Percentiles rank a stretch among this genome's conserved stretches.
Conservation (phyloP, 2,797 vertebrate genomes). For the Sebastes paucispinis region DNA sequence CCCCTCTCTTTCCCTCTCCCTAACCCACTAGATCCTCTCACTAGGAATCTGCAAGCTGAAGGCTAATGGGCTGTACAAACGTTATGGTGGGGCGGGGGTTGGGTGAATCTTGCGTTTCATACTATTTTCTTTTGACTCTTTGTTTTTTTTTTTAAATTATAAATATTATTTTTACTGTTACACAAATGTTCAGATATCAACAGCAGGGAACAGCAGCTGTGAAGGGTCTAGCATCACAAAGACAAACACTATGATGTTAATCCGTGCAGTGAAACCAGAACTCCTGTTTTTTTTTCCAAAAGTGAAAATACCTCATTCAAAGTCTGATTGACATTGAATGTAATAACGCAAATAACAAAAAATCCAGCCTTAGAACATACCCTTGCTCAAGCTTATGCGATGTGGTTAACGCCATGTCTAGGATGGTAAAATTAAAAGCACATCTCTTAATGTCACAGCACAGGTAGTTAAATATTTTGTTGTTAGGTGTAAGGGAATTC, state of each 20-base stretch:
- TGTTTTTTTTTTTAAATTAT: background rate
- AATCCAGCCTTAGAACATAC: background rate
- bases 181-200: background rate
- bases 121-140: background rate
- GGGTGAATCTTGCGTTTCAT: background rate
- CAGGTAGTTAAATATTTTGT: too few species aligned
- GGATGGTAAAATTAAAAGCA: too few species aligned
- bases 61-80: background rate
- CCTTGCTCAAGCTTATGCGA: background rate
- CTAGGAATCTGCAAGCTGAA: background rate
- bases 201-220: background rate
- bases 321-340: background rate
- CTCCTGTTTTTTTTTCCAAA: background rate
- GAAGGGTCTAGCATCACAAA: background rate
- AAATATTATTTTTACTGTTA: background rate
- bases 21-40: background rate
- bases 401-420: background rate
- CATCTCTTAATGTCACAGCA: too few species aligned
- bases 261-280: background rate
- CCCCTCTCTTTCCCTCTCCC: conserved; percentile 3
- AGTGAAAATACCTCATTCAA: background rate
- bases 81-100: background rate
- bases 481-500: too few species aligned
- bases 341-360: background rate
- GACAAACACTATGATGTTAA: background rate